Evolutionary conservation across 1,140 invertebrate species (phyloP).

Genomic region (Magallana gigas): DNA sequence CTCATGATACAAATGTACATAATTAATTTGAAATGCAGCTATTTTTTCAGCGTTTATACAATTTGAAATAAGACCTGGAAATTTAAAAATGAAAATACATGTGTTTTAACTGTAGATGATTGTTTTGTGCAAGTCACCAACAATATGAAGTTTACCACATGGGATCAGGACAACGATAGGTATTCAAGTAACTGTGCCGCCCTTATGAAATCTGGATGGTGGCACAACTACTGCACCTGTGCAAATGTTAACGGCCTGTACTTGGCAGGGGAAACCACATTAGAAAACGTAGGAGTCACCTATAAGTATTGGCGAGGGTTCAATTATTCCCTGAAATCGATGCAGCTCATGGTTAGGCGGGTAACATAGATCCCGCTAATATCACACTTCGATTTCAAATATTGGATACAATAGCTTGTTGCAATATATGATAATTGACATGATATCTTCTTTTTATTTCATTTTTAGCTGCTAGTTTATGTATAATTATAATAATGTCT

Average conservation of each 20-base stretch:
- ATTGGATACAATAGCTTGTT: too few species aligned
- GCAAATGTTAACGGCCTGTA: conserved; percentile 35
- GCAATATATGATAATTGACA: too few species aligned
- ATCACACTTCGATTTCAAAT: too few species aligned
- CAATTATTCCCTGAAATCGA: background rate
- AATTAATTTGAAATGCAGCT: too few species aligned
- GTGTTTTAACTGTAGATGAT: background rate
- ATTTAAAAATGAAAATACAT: background rate
- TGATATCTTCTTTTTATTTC: too few species aligned
- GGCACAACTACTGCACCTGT: conserved; percentile 18
- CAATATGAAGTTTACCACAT: conserved; percentile 12
- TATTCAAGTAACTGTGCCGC: background rate
- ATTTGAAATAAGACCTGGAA: too few species aligned
- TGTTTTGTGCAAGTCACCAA: background rate
- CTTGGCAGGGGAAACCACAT: background rate
- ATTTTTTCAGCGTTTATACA: background rate
- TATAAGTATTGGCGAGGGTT: background rate
- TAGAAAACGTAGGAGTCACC: background rate
- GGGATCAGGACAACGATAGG: conserved; percentile 38
- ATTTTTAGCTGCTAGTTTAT: too few species aligned
- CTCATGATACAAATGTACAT: too few species aligned
- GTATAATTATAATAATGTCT: too few species aligned
- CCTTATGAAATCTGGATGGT: background rate
- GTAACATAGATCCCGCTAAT: background rate
- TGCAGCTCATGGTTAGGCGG: conserved; percentile 2